Conservation (phyloP, 2,888 invertebrate genomes). For the Phengaris alcon region DNA sequence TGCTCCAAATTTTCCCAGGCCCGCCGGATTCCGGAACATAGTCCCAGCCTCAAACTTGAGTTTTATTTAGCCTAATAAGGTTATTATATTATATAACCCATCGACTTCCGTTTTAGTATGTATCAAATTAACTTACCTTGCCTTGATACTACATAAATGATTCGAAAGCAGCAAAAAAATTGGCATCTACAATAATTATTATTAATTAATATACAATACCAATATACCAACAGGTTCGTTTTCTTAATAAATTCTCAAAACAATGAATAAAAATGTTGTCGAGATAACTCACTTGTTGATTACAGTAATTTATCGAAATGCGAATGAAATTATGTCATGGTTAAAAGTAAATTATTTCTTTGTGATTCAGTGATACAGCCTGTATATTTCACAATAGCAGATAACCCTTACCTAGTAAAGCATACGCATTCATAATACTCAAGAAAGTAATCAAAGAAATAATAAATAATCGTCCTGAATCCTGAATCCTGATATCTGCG, state of each 20-base stretch:
- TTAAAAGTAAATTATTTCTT: slow-evolving; percentile 22
- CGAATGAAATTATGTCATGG: slow-evolving; percentile 20
- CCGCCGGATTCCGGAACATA: no score
- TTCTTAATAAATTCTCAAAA: slow-evolving; percentile 3
- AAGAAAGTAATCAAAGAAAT: background rate
- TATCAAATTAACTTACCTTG: background rate
- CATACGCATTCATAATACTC: background rate
- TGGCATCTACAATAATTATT: no score
- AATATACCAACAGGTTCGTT: background rate
- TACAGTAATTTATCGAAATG: slow-evolving; percentile 17
- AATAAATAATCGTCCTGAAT: background rate
- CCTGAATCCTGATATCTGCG: background rate
- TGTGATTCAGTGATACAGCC: slow-evolving; percentile 12
- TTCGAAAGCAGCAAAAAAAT: background rate
- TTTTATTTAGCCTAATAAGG: no score
- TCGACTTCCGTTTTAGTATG: no score
- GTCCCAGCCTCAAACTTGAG: no score
- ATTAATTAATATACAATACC: background rate
- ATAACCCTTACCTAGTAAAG: background rate
- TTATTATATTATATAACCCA: no score
- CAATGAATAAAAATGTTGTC: slow-evolving; percentile 5
- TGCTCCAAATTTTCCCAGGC: no score
- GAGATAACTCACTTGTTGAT: slow-evolving; percentile 14
- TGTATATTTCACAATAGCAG: background rate
- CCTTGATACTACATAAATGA: background rate